These are phyloP conservation scores for Cinclus cinclus DNA, from an alignment of 2,113 vertebrate genomes.

Conservation along the genomic window DNA sequence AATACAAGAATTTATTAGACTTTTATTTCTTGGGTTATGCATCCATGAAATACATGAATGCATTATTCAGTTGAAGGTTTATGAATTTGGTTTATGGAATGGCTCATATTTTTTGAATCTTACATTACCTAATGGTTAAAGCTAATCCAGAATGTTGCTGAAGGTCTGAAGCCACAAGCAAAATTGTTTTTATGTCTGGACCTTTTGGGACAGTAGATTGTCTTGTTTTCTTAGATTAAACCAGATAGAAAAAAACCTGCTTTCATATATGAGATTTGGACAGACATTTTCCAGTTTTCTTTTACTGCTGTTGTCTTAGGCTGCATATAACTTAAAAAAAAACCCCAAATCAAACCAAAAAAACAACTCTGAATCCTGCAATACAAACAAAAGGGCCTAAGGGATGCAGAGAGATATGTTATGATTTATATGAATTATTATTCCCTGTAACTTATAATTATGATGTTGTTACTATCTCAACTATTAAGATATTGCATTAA, in stretches of 20 bases:
- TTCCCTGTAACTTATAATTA: background rate
- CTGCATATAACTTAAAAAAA: background rate
- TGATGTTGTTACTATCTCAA: background rate
- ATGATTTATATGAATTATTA: slow-evolving; percentile 9
- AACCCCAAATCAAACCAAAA: fast-evolving
- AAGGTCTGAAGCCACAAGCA: background rate
- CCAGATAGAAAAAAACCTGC: slow-evolving; percentile 11
- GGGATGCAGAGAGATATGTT: background rate
- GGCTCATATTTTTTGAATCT: background rate
- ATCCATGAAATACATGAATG: background rate
- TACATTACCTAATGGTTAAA: background rate
- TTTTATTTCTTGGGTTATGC: background rate
- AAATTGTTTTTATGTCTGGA: background rate
- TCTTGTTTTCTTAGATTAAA: background rate
- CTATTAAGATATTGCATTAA: background rate
- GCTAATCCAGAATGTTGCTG: background rate
- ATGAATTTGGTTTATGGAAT: background rate
- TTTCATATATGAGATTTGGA: background rate
- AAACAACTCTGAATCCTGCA: background rate
- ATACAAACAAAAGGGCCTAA: background rate
- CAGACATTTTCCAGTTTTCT: background rate
- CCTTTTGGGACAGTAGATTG: background rate
- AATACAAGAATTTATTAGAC: background rate
- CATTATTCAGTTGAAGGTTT: background rate
- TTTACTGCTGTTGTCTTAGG: background rate